Percentiles rank a stretch among this genome's conserved stretches.
Evolutionary conservation across 2,113 vertebrate genomes (phyloP).

Genomic region (Odontophorus gujanensis): DNA sequence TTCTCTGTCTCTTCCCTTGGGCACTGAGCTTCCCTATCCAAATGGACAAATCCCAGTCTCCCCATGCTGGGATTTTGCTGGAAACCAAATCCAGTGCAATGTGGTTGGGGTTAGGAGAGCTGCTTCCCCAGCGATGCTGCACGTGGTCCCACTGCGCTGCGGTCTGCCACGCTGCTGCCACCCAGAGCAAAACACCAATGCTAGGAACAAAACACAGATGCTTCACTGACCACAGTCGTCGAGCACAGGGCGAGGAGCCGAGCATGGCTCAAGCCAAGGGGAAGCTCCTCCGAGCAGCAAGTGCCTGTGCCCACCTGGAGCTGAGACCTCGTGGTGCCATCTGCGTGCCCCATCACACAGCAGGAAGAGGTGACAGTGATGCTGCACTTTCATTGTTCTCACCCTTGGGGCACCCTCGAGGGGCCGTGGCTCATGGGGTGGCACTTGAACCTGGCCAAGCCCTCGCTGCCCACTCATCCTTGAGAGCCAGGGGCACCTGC

Average conservation of each 20-base stretch:
- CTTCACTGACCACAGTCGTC: fast-evolving
- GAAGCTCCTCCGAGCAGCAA: fast-evolving
- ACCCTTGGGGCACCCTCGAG: not conserved
- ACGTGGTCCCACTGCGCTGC: not conserved
- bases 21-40: not conserved
- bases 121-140: fast-evolving
- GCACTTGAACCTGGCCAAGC: not conserved
- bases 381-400: not conserved
- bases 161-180: not conserved
- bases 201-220: not conserved
- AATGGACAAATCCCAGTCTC: not conserved
- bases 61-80: not conserved
- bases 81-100: not conserved
- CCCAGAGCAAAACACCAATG: not conserved
- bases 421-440: not conserved
- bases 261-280: not conserved
- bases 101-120: not conserved
- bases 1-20: not conserved
- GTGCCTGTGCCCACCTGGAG: fast-evolving
- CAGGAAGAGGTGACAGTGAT: fast-evolving
- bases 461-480: not conserved
- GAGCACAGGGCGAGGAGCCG: fast-evolving
- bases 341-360: not conserved
- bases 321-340: not conserved
- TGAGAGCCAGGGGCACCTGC: not conserved